phyloP scores from a whole-genome alignment of 1,140 invertebrate species.

The Brachionus sp. region DNA sequence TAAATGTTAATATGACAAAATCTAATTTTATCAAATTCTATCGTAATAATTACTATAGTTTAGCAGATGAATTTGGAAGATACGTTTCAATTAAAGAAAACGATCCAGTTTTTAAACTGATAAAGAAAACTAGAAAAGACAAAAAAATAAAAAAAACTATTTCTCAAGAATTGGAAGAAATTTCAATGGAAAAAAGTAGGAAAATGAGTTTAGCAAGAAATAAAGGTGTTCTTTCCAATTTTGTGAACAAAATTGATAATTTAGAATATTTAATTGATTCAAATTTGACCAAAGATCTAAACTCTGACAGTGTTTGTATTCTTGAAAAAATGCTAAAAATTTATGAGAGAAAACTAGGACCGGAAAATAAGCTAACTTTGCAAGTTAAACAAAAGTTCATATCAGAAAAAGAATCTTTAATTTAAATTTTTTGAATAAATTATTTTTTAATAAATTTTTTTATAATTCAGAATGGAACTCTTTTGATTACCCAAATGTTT shows the following conservation, averaged over 20 bases:
- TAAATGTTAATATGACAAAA: background rate
- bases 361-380: background rate
- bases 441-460: constrained; percentile 44
- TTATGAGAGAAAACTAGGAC: constrained; percentile 5
- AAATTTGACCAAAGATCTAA: background rate
- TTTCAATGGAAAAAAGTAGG: background rate
- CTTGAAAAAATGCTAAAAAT: constrained; percentile 1
- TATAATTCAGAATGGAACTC: constrained; percentile 67
- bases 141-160: background rate
- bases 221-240: background rate
- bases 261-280: background rate
- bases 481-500: constrained; percentile 76
- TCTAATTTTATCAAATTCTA: background rate
- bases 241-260: background rate
- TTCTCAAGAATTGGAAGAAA: background rate
- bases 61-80: background rate
- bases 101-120: background rate
- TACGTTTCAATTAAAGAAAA: background rate
- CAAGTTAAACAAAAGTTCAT: background rate
- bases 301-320: background rate
- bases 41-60: background rate
- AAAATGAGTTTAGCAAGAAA: background rate
- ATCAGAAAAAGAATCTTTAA: background rate
- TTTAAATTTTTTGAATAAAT: background rate
- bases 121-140: background rate